phyloP scores from a whole-genome alignment of 2,113 vertebrate genomes.

The Leucoraja erinaceus region DNA sequence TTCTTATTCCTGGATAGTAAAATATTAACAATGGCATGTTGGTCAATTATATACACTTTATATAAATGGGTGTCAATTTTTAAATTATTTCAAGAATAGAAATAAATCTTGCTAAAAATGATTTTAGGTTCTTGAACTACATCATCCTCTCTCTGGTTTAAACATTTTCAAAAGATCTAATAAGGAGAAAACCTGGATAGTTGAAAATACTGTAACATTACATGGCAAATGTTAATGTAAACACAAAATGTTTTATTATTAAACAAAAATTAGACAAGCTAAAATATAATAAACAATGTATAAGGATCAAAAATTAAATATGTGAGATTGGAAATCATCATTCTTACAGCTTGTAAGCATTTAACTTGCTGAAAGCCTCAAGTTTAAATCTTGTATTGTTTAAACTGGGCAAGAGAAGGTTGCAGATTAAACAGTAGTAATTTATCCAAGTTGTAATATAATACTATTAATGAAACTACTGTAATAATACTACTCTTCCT shows the following conservation, averaged over 20 bases:
- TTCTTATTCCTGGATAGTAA: conserved; percentile 60
- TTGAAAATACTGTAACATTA: background rate
- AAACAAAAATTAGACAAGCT: background rate
- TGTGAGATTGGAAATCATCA: background rate
- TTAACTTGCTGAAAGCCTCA: background rate
- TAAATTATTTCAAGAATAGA: background rate
- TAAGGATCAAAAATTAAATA: background rate
- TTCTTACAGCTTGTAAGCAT: background rate
- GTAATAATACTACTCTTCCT: background rate
- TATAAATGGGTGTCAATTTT: background rate
- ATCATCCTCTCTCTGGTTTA: background rate
- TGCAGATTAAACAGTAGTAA: background rate
- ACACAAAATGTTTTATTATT: background rate
- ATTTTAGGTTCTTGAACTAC: background rate
- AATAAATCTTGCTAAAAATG: background rate
- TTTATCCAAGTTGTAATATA: background rate
- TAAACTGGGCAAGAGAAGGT: background rate
- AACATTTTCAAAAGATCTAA: background rate
- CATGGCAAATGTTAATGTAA: background rate
- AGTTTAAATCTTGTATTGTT: background rate
- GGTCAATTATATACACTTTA: background rate
- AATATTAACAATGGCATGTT: background rate
- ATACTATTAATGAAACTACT: too few relatives aligned
- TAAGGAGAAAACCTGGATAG: background rate
- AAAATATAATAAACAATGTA: background rate